Evolutionary conservation across 2,113 vertebrate species (phyloP).

Genomic region (Melanocharis versteri): DNA sequence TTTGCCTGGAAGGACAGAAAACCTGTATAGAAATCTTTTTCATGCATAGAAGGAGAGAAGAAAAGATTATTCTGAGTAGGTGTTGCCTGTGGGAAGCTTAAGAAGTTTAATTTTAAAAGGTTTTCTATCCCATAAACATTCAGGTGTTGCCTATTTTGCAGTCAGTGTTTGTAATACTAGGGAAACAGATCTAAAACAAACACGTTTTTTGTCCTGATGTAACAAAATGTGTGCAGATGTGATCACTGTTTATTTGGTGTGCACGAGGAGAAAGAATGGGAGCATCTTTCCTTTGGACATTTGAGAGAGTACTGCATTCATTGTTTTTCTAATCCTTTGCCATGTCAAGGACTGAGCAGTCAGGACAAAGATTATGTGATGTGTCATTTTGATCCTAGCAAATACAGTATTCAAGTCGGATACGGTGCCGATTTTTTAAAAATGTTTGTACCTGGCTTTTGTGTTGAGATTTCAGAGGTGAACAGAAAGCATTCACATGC

Average conservation of each 20-base stretch:
- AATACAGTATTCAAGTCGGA: neutral
- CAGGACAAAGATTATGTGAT: neutral
- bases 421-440: accelerated
- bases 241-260: neutral
- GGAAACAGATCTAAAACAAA: neutral
- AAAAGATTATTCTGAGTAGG: neutral
- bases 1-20: neutral
- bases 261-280: slow-evolving; percentile 1
- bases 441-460: neutral
- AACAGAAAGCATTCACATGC: neutral
- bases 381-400: neutral
- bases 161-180: neutral
- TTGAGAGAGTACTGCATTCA: neutral
- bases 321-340: neutral
- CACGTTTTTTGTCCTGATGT: neutral
- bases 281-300: neutral
- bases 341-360: neutral
- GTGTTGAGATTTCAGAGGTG: neutral
- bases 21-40: neutral
- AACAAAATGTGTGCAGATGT: neutral
- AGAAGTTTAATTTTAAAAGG: neutral
- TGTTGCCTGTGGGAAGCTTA: neutral
- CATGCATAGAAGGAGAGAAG: neutral
- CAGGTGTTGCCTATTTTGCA: neutral
- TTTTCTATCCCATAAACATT: neutral